phyloP scores from a whole-genome alignment of 2,113 vertebrate species.

The Nothobranchius kuhntae region DNA sequence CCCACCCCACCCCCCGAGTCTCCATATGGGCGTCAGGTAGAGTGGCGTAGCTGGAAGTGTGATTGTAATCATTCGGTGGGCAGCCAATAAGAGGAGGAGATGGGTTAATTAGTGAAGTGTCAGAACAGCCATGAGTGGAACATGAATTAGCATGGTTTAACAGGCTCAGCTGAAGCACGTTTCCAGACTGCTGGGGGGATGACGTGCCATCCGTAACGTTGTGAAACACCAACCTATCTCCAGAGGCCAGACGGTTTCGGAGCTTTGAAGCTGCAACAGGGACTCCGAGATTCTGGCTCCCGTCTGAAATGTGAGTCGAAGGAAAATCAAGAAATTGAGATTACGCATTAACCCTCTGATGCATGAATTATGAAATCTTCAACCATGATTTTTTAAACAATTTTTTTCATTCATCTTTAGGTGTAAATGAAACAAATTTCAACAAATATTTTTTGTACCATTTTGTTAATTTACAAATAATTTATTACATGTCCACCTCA shows the following conservation, averaged over 20 bases:
- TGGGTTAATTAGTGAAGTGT: slow-evolving; percentile 56
- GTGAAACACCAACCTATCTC: slow-evolving; percentile 55
- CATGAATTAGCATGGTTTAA: slow-evolving; percentile 46
- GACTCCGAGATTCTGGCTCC: slow-evolving; percentile 40
- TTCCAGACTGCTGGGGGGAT: slow-evolving; percentile 18
- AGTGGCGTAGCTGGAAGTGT: slow-evolving; percentile 17
- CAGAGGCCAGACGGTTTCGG: slow-evolving; percentile 32
- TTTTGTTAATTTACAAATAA: no score
- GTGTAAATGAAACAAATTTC: no score
- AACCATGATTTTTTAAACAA: no score
- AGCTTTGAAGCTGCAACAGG: slow-evolving; percentile 48
- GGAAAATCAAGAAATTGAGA: slow-evolving; percentile 38
- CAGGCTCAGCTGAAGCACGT: slow-evolving; percentile 23
- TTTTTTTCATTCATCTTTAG: no score
- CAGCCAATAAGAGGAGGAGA: slow-evolving; percentile 44
- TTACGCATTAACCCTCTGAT: no score
- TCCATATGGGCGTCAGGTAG: slow-evolving; percentile 16
- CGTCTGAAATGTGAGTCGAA: not conserved
- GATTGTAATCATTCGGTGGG: slow-evolving; percentile 20
- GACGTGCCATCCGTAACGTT: slow-evolving; percentile 34
- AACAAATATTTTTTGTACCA: no score
- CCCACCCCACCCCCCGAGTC: not conserved
- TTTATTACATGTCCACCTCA: no score
- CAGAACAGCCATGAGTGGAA: slow-evolving; percentile 49
- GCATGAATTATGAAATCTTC: no score